Conservation (phyloP, 2,888 invertebrate genomes). For the Seira ritae region DNA sequence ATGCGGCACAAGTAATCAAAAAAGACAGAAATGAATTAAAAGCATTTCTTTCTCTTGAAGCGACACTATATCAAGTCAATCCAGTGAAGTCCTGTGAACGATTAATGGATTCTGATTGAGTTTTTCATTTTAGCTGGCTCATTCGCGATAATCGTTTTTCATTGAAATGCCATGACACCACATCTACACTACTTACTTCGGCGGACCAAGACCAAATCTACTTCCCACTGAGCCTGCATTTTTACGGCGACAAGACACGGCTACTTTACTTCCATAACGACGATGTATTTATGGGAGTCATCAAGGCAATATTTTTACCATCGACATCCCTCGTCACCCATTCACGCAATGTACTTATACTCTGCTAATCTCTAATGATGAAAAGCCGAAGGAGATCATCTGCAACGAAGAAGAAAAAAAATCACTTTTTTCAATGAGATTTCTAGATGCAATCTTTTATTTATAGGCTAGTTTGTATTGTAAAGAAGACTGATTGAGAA, state of each 20-base stretch:
- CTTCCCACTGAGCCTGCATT: not conserved
- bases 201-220: not conserved
- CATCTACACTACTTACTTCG: too few relatives aligned
- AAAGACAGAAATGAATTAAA: not conserved
- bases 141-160: not conserved
- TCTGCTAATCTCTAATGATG: not conserved
- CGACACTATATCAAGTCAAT: not conserved
- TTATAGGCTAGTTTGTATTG: not conserved
- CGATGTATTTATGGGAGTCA: not conserved
- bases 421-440: not conserved
- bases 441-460: not conserved
- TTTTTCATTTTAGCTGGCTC: too few relatives aligned
- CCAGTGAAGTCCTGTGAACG: not conserved
- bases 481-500: not conserved
- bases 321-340: not conserved
- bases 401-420: not conserved
- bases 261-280: not conserved
- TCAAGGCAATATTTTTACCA: not conserved
- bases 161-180: too few relatives aligned
- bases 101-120: not conserved
- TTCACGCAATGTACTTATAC: too few relatives aligned
- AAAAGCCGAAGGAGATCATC: not conserved
- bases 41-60: not conserved
- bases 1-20: not conserved
- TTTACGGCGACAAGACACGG: not conserved